Evolutionary conservation across 2,113 vertebrate genomes (phyloP).

Genomic region (Ammodytes marinus): DNA sequence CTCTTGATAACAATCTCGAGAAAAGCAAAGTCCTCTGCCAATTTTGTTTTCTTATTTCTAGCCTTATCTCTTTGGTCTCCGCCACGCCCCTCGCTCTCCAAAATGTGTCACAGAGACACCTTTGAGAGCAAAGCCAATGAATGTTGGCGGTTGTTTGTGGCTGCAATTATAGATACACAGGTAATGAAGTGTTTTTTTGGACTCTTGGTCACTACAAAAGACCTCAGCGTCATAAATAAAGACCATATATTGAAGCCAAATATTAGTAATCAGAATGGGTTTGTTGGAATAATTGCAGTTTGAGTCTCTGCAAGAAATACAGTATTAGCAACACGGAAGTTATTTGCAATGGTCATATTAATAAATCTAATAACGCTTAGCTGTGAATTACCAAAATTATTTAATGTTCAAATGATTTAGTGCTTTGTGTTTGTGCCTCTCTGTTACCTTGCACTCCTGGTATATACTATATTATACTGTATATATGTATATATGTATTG

Average conservation of each 20-base stretch:
- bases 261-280: not conserved
- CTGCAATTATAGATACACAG: not conserved
- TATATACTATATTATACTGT: not conserved
- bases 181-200: not conserved
- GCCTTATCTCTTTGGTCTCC: not conserved
- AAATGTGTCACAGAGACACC: conserved; percentile 2
- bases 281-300: not conserved
- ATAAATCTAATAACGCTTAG: not conserved
- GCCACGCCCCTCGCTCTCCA: not conserved
- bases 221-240: not conserved
- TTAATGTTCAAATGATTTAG: not conserved
- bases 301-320: not conserved
- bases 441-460: not conserved
- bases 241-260: not conserved
- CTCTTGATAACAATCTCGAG: not conserved
- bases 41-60: not conserved
- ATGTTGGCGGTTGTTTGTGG: conserved; percentile 10
- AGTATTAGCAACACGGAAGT: not conserved
- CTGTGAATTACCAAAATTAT: not conserved
- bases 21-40: not conserved
- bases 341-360: not conserved
- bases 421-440: not conserved
- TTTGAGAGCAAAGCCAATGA: conserved; percentile 9
- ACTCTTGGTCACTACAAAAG: not conserved
- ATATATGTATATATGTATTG: not conserved